Evolutionary conservation across 2,797 vertebrate genomes (phyloP).

Genomic region (Acanthurus lineatus): DNA sequence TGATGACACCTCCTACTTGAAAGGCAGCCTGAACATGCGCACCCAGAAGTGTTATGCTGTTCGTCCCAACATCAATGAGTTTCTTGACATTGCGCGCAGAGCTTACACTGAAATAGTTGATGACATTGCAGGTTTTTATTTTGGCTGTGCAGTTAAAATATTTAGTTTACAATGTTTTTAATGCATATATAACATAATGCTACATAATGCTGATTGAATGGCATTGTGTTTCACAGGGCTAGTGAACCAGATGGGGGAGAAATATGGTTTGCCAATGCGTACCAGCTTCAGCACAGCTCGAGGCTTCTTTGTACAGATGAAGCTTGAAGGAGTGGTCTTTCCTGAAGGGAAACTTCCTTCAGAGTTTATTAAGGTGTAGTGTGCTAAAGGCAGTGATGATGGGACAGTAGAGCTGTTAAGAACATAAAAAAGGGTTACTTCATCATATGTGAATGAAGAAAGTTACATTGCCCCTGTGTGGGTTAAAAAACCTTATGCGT

Average conservation of each 20-base stretch:
- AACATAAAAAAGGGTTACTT: neutral
- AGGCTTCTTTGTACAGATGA: slow-evolving; percentile 98
- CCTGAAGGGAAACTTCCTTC: slow-evolving; percentile 89
- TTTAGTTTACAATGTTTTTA: neutral
- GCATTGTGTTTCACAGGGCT: slow-evolving; percentile 83
- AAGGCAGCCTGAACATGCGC: slow-evolving; percentile 95
- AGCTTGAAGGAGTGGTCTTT: slow-evolving; percentile 85
- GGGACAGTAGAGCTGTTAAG: neutral
- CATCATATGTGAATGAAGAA: neutral
- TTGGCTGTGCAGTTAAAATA: neutral
- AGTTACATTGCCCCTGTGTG: neutral
- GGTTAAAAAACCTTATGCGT: neutral
- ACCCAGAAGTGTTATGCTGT: slow-evolving; percentile 98
- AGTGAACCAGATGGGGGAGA: slow-evolving; percentile 91
- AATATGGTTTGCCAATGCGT: slow-evolving; percentile 90
- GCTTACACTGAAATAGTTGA: slow-evolving; percentile 98
- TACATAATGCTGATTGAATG: neutral
- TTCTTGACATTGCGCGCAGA: slow-evolving; percentile 94
- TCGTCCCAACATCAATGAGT: slow-evolving; percentile 93
- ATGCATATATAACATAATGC: no score
- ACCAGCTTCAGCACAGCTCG: slow-evolving; percentile 94
- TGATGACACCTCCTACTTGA: slow-evolving; percentile 91
- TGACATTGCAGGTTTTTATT: slow-evolving; percentile 92
- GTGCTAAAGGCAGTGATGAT: neutral
- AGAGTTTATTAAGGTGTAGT: slow-evolving; percentile 94